Conservation (phyloP, 2,797 vertebrate species). For the Takifugu ocellatus region DNA sequence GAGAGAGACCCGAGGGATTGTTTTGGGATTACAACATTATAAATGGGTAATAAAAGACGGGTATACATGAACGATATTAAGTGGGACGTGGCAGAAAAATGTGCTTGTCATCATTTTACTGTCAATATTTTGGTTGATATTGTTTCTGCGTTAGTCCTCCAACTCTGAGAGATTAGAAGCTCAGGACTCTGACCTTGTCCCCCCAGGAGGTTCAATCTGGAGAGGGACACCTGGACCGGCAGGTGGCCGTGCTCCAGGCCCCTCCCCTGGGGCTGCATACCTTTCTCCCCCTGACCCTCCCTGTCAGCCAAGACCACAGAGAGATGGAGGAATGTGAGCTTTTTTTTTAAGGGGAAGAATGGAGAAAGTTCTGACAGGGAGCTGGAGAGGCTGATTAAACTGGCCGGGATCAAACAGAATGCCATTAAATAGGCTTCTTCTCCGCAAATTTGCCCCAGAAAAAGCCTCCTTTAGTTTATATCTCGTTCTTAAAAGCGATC, state of each 20-base stretch:
- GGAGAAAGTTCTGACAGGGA: conserved; percentile 47
- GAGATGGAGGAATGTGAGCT: conserved; percentile 51
- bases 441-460: too few relatives aligned
- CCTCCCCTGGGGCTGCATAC: conserved; percentile 61
- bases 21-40: conserved; percentile 26
- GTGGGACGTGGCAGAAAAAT: background rate
- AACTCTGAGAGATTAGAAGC: conserved; percentile 57
- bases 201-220: conserved; percentile 44
- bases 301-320: conserved; percentile 48
- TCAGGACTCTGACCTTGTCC: conserved; percentile 10
- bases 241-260: conserved; percentile 65
- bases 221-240: conserved; percentile 70
- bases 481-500: conserved; percentile 19
- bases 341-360: conserved; percentile 6
- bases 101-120: background rate
- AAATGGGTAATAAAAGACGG: too few relatives aligned
- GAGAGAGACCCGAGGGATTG: conserved; percentile 40
- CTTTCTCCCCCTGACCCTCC: conserved; percentile 49
- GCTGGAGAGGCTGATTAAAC: conserved; percentile 42
- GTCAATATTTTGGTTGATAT: background rate
- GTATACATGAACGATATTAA: too few relatives aligned
- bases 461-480: background rate
- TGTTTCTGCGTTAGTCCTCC: conserved; percentile 57
- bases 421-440: conserved; percentile 6
- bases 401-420: conserved; percentile 19